These are phyloP conservation scores for Maniola jurtina DNA, from an alignment of 1,140 invertebrate genomes.

Conservation along the genomic window DNA sequence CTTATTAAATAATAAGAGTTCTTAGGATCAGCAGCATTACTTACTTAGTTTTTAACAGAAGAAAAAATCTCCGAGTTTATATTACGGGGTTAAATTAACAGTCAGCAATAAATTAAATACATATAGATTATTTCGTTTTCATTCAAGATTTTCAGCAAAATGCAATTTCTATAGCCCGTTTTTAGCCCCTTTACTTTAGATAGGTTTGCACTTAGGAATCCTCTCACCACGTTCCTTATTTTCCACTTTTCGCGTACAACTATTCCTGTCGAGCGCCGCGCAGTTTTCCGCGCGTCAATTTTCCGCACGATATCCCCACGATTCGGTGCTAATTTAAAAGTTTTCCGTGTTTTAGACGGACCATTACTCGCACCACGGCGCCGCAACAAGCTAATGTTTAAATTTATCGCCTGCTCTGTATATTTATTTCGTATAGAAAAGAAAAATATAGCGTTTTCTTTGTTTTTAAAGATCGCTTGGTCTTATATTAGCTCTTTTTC, in stretches of 20 bases:
- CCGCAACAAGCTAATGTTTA: constrained; percentile 41
- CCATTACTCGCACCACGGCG: constrained; percentile 48
- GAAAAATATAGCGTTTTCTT: background rate
- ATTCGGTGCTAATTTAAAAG: constrained; percentile 67
- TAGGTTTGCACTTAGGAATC: background rate
- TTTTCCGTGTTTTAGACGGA: constrained; percentile 50
- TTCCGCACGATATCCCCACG: constrained; percentile 56
- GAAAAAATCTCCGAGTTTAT: too few relatives aligned
- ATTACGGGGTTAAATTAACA: too few relatives aligned
- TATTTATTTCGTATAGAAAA: constrained; percentile 24
- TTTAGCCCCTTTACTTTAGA: too few relatives aligned
- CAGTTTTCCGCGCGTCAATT: constrained; percentile 53
- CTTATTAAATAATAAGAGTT: too few relatives aligned
- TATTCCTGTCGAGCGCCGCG: background rate
- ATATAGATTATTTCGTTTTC: too few relatives aligned
- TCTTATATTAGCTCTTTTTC: too few relatives aligned
- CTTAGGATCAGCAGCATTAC: too few relatives aligned
- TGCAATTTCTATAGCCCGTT: too few relatives aligned
- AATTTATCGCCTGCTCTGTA: constrained; percentile 45
- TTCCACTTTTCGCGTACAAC: background rate
- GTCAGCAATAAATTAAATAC: too few relatives aligned
- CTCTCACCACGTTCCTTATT: background rate
- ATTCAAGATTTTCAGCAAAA: too few relatives aligned
- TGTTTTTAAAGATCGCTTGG: background rate
- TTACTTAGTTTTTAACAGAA: too few relatives aligned